These are phyloP conservation scores for Psilanteris sp. DNA, from an alignment of 1,140 invertebrate species.

Conservation along the genomic window DNA sequence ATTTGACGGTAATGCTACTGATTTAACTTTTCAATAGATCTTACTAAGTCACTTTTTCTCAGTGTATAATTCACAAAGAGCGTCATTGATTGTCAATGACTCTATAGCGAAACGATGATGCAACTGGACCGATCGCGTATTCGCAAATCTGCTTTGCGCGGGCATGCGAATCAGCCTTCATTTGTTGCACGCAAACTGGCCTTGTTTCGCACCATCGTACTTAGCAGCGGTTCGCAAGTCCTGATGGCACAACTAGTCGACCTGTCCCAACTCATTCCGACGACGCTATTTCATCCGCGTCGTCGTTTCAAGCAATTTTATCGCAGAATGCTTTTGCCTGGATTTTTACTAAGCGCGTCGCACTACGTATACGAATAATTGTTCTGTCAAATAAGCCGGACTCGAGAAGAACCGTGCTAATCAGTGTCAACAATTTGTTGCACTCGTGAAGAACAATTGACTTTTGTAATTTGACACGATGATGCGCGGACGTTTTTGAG, in stretches of 20 bases:
- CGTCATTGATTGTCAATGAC: not conserved
- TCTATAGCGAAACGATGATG: slow-evolving; percentile 18
- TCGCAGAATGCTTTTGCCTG: not conserved
- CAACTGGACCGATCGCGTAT: slow-evolving; percentile 14
- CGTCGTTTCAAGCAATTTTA: slow-evolving; percentile 7
- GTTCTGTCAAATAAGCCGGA: slow-evolving; percentile 21
- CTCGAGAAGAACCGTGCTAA: slow-evolving; percentile 18
- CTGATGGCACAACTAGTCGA: no score
- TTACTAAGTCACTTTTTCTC: no score
- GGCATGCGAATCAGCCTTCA: slow-evolving; percentile 65
- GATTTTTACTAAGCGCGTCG: not conserved
- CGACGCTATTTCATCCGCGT: not conserved
- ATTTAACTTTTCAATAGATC: no score
- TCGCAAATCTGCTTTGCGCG: slow-evolving; percentile 53
- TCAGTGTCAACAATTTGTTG: slow-evolving; percentile 44
- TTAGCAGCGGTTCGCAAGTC: slow-evolving; percentile 7
- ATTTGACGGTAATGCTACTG: no score
- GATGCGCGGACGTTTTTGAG: slow-evolving; percentile 4
- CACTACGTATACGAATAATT: slow-evolving; percentile 22
- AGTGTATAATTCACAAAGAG: no score
- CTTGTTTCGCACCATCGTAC: slow-evolving; percentile 46
- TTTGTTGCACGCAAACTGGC: slow-evolving; percentile 55
- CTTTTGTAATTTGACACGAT: slow-evolving; percentile 26
- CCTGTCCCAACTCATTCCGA: no score
- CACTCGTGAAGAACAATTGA: slow-evolving; percentile 38